Evolutionary conservation across 2,888 invertebrate genomes (phyloP).

Genomic region (Neuroscelio doddi): DNA sequence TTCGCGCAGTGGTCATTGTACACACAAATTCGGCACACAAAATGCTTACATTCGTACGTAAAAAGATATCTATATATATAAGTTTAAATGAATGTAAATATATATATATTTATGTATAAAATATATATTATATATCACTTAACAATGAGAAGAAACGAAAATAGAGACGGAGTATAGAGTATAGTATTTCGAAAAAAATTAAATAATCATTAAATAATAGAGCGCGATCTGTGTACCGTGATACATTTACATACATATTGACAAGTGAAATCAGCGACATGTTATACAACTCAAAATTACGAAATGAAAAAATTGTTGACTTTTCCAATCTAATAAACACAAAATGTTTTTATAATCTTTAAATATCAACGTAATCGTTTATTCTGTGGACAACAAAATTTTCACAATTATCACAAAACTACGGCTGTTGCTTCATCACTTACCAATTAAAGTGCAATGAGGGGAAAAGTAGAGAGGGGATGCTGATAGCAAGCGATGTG

Average conservation of each 20-base stretch:
- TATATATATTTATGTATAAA: conserved; percentile 21
- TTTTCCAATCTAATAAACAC: neutral
- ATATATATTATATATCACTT: conserved; percentile 14
- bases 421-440: too few relatives aligned
- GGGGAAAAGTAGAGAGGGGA: too few relatives aligned
- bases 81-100: conserved; percentile 14
- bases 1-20: too few relatives aligned
- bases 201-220: conserved; percentile 39
- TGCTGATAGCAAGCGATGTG: too few relatives aligned
- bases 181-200: too few relatives aligned
- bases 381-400: too few relatives aligned
- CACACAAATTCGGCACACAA: neutral
- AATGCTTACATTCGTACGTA: neutral
- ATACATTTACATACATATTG: neutral
- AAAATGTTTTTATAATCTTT: neutral
- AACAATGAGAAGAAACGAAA: conserved; percentile 23
- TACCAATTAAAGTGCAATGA: too few relatives aligned
- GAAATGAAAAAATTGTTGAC: too few relatives aligned
- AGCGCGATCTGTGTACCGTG: conserved; percentile 3
- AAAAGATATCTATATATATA: conserved; percentile 4
- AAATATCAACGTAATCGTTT: too few relatives aligned
- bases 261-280: neutral
- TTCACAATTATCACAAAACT: too few relatives aligned
- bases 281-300: too few relatives aligned
- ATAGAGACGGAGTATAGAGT: conserved; percentile 15